Base-by-base conservation (phyloP, 2,888 invertebrate genomes). In the Helicoverpa assulta region DNA sequence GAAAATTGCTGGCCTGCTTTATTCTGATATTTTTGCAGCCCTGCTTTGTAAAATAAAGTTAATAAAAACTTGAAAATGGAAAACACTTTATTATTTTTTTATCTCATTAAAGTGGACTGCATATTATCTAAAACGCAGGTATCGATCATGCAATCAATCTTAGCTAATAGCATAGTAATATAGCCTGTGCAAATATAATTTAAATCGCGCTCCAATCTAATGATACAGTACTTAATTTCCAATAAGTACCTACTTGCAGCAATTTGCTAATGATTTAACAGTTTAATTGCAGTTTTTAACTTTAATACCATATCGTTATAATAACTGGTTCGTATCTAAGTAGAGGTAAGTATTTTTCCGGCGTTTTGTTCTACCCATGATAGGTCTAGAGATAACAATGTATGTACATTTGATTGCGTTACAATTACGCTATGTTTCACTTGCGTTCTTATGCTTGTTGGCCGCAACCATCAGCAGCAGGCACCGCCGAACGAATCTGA, bases 401-500 rank as follows among this genome's bases (percentile, higher is more conserved):
- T 21, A 14, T n/a, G 47, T 63, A 54, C 19, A 62, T 70, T 64
- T 78, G 78, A 57, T 65, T 77, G 53, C 37, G n/a, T 7, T 5
- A 52, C 62, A 58, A 73, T 62, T 63, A 56, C 68, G 47, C 57
- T 72, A 77, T 72, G 54, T 73, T 63, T 73, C 88, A 90, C 70
- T 81, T 88, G 67, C 89, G 26, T 37, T 86, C 76, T 80, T 88
- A 68, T 86, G 10, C 70, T 52, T 43, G 57, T 61, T 55, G 64
- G 69, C 70, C 81, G 62, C 68, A 52, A 58, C 70, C 86, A 78
- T 83, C 87, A 85, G 82, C 85, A 84, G 84, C 86, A 88, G 88
- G 91, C 91, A 88, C 88, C 90, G 86, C 89, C 85, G 84, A 88
- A 88, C 90, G 92, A 93, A 93, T 92, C 93, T 94, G 94, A 92